Percentiles rank a stretch among this genome's conserved stretches.
phyloP scores from a whole-genome alignment of 1,140 invertebrate species.

The Procambarus clarkii region DNA sequence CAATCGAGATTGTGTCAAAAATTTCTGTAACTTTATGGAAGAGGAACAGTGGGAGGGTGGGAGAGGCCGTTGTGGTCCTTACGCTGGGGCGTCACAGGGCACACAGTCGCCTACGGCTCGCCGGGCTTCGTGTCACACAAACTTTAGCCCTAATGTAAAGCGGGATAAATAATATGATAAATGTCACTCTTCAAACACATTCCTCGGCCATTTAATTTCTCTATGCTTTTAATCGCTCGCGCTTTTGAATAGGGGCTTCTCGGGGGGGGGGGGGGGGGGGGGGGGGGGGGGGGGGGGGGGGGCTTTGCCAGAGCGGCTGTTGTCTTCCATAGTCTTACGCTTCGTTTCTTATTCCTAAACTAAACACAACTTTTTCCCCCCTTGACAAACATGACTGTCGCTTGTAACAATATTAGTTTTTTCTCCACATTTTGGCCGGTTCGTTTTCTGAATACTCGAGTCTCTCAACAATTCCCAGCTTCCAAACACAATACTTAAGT shows the following conservation, averaged over 20 bases:
- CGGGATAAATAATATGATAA: conserved; percentile 69
- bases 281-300: no score
- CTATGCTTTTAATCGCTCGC: conserved; percentile 63
- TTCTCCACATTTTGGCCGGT: no score
- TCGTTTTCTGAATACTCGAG: no score
- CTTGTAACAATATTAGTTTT: no score
- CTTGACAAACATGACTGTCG: no score
- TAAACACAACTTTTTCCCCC: no score
- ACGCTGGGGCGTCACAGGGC: neutral
- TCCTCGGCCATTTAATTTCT: conserved; percentile 67
- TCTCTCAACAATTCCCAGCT: no score
- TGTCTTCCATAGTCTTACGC: no score
- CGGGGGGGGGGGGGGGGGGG: no score
- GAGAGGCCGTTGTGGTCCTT: neutral
- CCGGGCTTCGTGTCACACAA: conserved; percentile 6
- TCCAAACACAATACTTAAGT: no score
- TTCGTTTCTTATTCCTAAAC: no score
- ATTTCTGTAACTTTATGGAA: conserved; percentile 66
- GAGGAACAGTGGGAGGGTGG: conserved; percentile 6
- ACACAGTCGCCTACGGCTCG: neutral
- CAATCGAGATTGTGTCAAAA: conserved; percentile 64
- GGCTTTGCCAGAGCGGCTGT: no score
- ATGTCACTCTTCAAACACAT: conserved; percentile 67
- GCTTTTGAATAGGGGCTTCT: conserved; percentile 59
- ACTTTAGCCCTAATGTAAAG: conserved; percentile 59